A percentile compares a stretch with the other conserved stretches of the same genome.
These are phyloP conservation scores for Cepphus grylle DNA, from an alignment of 2,113 vertebrate species.

Conservation along the genomic window DNA sequence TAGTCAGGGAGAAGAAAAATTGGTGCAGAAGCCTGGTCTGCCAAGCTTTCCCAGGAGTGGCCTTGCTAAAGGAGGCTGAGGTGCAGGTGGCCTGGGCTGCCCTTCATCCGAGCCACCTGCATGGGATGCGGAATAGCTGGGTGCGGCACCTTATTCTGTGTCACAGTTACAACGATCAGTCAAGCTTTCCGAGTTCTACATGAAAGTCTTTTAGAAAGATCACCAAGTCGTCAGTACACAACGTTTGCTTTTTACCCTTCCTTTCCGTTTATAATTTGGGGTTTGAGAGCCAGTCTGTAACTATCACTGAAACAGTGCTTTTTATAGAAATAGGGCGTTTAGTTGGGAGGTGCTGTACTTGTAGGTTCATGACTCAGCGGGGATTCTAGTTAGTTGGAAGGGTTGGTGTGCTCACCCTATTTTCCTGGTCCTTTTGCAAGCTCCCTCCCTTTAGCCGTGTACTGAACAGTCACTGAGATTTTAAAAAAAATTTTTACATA, in stretches of 20 bases:
- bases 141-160: accelerated
- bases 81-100: accelerated
- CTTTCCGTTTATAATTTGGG: not conserved
- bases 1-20: not conserved
- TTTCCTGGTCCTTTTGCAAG: not conserved
- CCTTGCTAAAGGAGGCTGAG: accelerated
- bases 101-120: not conserved
- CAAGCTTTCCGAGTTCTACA: not conserved
- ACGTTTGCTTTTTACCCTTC: not conserved
- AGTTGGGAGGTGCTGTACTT: not conserved
- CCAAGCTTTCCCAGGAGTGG: accelerated
- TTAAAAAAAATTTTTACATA: not conserved
- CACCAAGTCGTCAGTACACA: too few species aligned
- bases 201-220: not conserved
- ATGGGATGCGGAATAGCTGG: accelerated
- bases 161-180: accelerated
- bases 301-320: not conserved
- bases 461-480: not conserved
- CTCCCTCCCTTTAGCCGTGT: not conserved
- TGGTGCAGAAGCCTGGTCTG: accelerated
- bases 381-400: not conserved
- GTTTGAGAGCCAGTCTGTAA: not conserved
- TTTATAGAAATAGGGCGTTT: not conserved
- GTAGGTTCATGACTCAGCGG: not conserved
- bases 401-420: not conserved